phyloP scores from a whole-genome alignment of 2,888 invertebrate genomes.

The Galerucella pusilla region DNA sequence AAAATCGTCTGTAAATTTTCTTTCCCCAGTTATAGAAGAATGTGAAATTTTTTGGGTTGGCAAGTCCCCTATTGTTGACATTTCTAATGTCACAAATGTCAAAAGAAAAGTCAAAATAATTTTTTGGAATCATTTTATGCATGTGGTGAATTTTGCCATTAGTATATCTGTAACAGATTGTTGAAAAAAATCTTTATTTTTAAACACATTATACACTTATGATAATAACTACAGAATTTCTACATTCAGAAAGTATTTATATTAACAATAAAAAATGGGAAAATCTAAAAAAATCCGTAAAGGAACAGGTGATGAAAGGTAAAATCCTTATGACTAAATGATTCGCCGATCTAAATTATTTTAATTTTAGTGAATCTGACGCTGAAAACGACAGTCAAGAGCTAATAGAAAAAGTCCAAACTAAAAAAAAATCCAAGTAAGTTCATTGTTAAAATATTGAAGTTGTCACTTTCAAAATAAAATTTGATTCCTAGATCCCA shows the following conservation, averaged over 20 bases:
- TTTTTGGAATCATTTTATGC: conserved; percentile 30
- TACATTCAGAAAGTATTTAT: conserved; percentile 47
- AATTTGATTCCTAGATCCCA: conserved; percentile 18
- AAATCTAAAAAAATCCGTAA: conserved; percentile 87
- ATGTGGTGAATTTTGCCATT: conserved; percentile 36
- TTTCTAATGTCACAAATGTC: conserved; percentile 14
- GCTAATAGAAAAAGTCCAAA: conserved; percentile 55
- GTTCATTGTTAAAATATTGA: conserved; percentile 49
- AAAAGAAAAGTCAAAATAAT: conserved; percentile 27
- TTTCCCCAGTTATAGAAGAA: no score
- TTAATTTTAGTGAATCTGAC: conserved; percentile 73
- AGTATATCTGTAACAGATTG: conserved; percentile 43
- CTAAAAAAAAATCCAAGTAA: conserved; percentile 60
- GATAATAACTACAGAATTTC: conserved; percentile 55
- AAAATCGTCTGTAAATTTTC: no score
- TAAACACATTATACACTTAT: conserved; percentile 54
- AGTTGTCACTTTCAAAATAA: conserved; percentile 46
- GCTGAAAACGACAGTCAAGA: conserved; percentile 58
- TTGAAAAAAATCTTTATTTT: conserved; percentile 34
- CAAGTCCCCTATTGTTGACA: conserved; percentile 19
- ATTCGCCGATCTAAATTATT: conserved; percentile 45
- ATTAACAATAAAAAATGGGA: conserved; percentile 69
- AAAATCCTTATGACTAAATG: conserved; percentile 56
- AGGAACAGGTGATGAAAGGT: conserved; percentile 81
- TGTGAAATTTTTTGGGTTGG: no score